phyloP scores from a whole-genome alignment of 2,797 vertebrate species.

The Acrocephalus scirpaceus region DNA sequence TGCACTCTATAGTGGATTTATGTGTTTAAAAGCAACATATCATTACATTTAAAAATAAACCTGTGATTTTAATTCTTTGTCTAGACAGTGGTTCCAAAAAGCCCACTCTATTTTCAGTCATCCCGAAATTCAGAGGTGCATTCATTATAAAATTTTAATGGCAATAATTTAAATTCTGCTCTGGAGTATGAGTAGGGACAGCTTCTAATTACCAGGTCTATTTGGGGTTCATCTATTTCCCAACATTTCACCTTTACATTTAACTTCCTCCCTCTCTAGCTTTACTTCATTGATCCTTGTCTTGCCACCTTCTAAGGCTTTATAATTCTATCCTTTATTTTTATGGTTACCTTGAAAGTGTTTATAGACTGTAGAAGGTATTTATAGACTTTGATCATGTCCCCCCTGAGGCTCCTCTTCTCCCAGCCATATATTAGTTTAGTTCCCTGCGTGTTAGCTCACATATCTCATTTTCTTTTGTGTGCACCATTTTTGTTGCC shows the following conservation, averaged over 20 bases:
- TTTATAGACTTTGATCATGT: constrained; percentile 54
- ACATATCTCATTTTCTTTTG: constrained; percentile 26
- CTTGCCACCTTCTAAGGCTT: constrained; percentile 5
- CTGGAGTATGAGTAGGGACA: neutral
- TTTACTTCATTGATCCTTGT: constrained; percentile 29
- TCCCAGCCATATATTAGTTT: constrained; percentile 6
- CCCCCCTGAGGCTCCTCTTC: constrained; percentile 1
- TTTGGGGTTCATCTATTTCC: neutral
- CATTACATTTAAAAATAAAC: constrained; percentile 2
- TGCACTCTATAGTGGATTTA: neutral
- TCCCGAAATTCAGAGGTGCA: neutral
- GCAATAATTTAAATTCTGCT: neutral
- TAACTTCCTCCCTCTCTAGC: neutral
- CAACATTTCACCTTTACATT: neutral
- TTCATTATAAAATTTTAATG: constrained; percentile 28
- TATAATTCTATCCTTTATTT: constrained; percentile 57
- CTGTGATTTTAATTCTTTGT: neutral
- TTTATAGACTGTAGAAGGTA: constrained; percentile 52
- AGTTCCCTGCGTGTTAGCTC: neutral
- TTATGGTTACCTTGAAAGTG: constrained; percentile 56
- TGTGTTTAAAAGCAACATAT: neutral
- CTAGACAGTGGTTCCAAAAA: constrained; percentile 41
- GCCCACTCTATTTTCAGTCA: constrained; percentile 1
- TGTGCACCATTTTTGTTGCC: neutral
- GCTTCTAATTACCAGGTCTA: neutral